A percentile compares a stretch with the other conserved stretches of the same genome.
phyloP scores from a whole-genome alignment of 2,797 vertebrate species.

The Uromys caudimaculatus region DNA sequence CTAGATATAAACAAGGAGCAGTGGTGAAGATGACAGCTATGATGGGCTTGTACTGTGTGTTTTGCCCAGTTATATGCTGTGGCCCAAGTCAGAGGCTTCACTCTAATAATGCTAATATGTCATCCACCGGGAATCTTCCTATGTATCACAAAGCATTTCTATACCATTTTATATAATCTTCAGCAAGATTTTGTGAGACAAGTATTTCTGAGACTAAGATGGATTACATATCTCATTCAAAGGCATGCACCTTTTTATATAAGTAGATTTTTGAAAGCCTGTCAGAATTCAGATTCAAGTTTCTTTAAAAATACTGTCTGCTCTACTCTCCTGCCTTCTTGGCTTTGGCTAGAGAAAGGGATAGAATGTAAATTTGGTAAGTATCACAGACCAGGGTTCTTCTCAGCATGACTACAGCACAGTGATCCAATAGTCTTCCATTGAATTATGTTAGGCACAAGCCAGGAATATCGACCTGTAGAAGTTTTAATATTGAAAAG shows the following conservation, averaged over 20 bases:
- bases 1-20: slow-evolving; percentile 19
- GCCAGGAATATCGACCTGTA: neutral
- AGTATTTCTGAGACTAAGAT: slow-evolving; percentile 37
- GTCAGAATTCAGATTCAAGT: slow-evolving; percentile 43
- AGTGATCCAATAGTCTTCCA: neutral
- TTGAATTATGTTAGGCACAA: slow-evolving; percentile 11
- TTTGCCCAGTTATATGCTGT: neutral
- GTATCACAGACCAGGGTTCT: neutral
- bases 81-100: neutral
- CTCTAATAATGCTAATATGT: slow-evolving; percentile 15
- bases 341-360: neutral
- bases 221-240: slow-evolving; percentile 10
- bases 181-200: slow-evolving; percentile 20
- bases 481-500: slow-evolving; percentile 27
- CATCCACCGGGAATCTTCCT: slow-evolving; percentile 35
- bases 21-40: neutral
- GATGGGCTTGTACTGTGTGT: neutral
- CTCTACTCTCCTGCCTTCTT: slow-evolving; percentile 41
- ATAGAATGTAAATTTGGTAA: slow-evolving; percentile 21
- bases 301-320: slow-evolving; percentile 46
- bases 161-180: slow-evolving; percentile 43
- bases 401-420: neutral
- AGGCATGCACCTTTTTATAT: slow-evolving; percentile 5
- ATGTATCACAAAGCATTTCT: neutral
- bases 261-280: slow-evolving; percentile 57